These are phyloP conservation scores for Silurus meridionalis DNA, from an alignment of 2,113 vertebrate genomes.

Conservation along the genomic window DNA sequence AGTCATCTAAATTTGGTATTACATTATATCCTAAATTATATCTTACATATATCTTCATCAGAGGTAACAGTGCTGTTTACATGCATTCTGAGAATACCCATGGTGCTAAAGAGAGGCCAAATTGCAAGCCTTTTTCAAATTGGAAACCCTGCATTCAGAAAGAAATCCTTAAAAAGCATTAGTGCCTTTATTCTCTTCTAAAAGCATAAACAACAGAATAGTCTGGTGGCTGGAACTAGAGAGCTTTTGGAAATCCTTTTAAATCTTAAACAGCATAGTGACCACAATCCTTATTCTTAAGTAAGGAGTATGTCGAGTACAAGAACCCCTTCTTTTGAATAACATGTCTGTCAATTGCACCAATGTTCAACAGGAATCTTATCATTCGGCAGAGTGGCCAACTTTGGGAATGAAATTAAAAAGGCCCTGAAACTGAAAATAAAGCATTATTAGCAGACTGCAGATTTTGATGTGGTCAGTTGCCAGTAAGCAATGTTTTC, in stretches of 20 bases:
- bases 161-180: not conserved
- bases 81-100: not conserved
- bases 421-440: not conserved
- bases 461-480: not conserved
- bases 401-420: not conserved
- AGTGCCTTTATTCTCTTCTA: not conserved
- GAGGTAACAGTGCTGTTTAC: not conserved
- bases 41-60: not conserved
- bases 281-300: not conserved
- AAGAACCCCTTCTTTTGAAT: not conserved
- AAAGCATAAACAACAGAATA: not conserved
- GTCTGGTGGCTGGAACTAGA: not conserved
- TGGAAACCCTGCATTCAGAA: not conserved
- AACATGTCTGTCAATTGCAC: not conserved
- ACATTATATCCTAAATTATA: not conserved
- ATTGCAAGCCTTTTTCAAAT: not conserved
- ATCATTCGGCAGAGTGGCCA: not conserved
- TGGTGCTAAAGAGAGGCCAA: not conserved
- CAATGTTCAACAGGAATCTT: not conserved
- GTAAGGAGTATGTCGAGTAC: not conserved
- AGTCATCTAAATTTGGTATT: not conserved
- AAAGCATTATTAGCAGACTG: not conserved
- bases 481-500: not conserved
- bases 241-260: not conserved
- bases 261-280: not conserved